Base-by-base conservation (phyloP, 2,888 invertebrate genomes). In the Volucella zonaria region DNA sequence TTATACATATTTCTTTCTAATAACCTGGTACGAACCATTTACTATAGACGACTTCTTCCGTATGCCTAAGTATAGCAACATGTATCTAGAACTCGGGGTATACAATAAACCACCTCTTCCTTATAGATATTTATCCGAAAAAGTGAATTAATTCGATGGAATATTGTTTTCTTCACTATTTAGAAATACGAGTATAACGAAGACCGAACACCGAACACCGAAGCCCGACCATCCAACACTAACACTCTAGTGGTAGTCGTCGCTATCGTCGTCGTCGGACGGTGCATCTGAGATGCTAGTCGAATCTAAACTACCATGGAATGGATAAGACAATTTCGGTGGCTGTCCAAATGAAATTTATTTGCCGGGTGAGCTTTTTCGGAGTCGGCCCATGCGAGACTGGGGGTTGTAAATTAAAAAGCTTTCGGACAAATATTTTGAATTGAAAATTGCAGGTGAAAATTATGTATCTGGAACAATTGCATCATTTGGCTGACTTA, bases 291-390 rank as follows among this genome's bases (percentile, higher is more conserved):
- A 62, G 61, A 68, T 70, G 77, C 77, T 47, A 47, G 68, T 49
- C 61, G 62, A 70, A 62, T 62, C 54, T 70, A 40, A 77, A 77
- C 77, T 77, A 38, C 43, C 23, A 47, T 14, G 18, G 18, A 38
- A 54, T 61, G 59, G 61, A 61, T 42, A 56, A 12, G 47, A 15
- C 58, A 11, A 49, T 45, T 40, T 10, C 49, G 40, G 59, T 31
- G 15, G 18, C 47, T 18, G n/a, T 31, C 42, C 51, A 59, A 51
- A 51, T 12, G 18, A 59, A 75, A 58, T 76, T 42, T 45, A 51
- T 12, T 52, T 52, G 61, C 68, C 77, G 77, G 68, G 12, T 54
- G 68, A 77, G 68, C 76, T 76, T 74, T 73, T 73, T 77, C 77
- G 77, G 77, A 77, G 62, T 70, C 9, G 10, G 3, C 8, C 1